Evolutionary conservation across 2,888 invertebrate species (phyloP).

Genomic region (Dryocosmus kuriphilus): DNA sequence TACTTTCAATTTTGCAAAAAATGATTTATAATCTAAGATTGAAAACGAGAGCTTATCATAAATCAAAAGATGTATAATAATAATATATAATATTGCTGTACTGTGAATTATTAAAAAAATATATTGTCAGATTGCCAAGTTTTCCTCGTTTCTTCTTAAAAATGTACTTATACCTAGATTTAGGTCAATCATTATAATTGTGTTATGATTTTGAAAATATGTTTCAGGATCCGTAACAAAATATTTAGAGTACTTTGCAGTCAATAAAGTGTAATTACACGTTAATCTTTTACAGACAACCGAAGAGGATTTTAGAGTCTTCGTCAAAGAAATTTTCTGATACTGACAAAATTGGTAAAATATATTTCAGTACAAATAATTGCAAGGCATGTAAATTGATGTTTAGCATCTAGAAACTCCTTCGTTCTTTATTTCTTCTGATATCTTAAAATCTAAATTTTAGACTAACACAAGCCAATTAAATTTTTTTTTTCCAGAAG

Average conservation of each 20-base stretch:
- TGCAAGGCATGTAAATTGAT: slow-evolving; percentile 35
- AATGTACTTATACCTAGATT: background rate
- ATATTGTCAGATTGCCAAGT: background rate
- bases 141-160: background rate
- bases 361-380: slow-evolving; percentile 2
- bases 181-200: background rate
- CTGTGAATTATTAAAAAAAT: background rate
- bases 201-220: background rate
- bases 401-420: slow-evolving; percentile 9
- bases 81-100: background rate
- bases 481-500: slow-evolving; percentile 65
- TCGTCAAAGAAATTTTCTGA: background rate
- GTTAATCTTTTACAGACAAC: background rate
- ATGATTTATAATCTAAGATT: no score
- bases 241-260: background rate
- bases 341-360: background rate
- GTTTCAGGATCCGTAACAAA: background rate
- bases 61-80: background rate
- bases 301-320: background rate
- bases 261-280: background rate
- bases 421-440: background rate
- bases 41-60: no score
- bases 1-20: no score
- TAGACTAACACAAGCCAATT: background rate
- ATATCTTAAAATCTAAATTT: background rate